phyloP scores from a whole-genome alignment of 23 tunicate genomes.

The Ascidia mentula region DNA sequence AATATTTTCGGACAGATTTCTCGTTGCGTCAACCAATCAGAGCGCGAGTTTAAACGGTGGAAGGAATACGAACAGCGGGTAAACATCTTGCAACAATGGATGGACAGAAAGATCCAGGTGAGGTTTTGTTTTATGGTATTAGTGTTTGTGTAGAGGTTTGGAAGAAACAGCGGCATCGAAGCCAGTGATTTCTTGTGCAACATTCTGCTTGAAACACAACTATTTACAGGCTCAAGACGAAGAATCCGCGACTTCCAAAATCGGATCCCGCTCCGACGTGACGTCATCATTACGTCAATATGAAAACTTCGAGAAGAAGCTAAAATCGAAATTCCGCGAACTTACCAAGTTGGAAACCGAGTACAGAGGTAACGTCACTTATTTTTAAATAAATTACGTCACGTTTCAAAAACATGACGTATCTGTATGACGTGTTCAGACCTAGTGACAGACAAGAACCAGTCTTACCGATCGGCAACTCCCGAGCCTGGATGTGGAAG shows the following conservation, averaged over 20 bases:
- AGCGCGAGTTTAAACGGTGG: slow-evolving; percentile 36
- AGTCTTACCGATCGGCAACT: slow-evolving; percentile 26
- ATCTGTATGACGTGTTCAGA: slow-evolving; percentile 6
- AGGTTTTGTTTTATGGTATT: no score
- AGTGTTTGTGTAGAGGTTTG: no score
- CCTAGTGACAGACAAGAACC: slow-evolving; percentile 40
- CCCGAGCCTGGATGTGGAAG: slow-evolving; percentile 80
- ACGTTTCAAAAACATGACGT: not conserved
- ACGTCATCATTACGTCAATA: slow-evolving; percentile 3
- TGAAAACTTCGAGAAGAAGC: slow-evolving; percentile 16
- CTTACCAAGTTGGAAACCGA: slow-evolving; percentile 54
- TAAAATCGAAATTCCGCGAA: slow-evolving; percentile 50
- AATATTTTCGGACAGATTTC: slow-evolving; percentile 22
- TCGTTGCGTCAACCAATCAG: slow-evolving; percentile 14
- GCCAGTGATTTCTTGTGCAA: no score
- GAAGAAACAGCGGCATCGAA: no score
- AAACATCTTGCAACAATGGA: slow-evolving; percentile 31
- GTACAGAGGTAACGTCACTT: slow-evolving; percentile 34
- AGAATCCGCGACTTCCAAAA: slow-evolving; percentile 3
- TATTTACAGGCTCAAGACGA: slow-evolving; percentile 7
- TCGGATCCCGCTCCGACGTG: slow-evolving; percentile 15
- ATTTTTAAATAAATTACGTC: not conserved
- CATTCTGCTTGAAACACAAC: no score
- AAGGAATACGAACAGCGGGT: slow-evolving; percentile 28
- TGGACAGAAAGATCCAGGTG: slow-evolving; percentile 39